Evolutionary conservation across 2,113 vertebrate genomes (phyloP).

Genomic region (Talpa occidentalis): DNA sequence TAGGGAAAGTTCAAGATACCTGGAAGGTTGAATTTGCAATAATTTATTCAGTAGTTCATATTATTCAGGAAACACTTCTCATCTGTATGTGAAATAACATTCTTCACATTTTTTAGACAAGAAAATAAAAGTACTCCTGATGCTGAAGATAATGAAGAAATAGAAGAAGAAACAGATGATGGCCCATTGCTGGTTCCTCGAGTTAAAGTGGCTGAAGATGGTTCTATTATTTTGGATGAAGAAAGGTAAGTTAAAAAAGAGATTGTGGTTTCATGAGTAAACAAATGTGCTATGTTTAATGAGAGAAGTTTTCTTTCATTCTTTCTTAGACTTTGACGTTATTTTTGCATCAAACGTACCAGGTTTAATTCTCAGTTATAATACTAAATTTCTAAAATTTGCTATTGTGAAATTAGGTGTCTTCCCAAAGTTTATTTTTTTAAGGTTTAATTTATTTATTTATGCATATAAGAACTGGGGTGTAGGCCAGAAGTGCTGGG

Average conservation of each 20-base stretch:
- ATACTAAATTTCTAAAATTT: slow-evolving; percentile 10
- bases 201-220: slow-evolving; percentile 98
- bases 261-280: background rate
- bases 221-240: slow-evolving; percentile 97
- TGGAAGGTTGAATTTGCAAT: background rate
- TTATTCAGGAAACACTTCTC: background rate
- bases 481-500: too few relatives aligned
- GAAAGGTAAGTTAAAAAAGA: slow-evolving; percentile 90
- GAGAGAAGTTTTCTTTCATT: background rate
- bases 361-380: slow-evolving; percentile 29
- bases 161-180: slow-evolving; percentile 85
- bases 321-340: background rate
- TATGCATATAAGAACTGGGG: too few relatives aligned
- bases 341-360: background rate
- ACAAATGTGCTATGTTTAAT: slow-evolving; percentile 7
- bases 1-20: background rate
- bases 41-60: slow-evolving; percentile 45
- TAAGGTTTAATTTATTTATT: too few relatives aligned
- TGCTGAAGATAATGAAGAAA: slow-evolving; percentile 81
- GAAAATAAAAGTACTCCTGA: slow-evolving; percentile 80
- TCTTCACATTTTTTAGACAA: slow-evolving; percentile 75
- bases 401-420: slow-evolving; percentile 22
- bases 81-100: background rate
- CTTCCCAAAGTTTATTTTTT: background rate
- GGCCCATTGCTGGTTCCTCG: slow-evolving; percentile 92